A percentile compares a stretch with the other conserved stretches of the same genome.
Conservation (phyloP, 1,140 invertebrate genomes). For the Arctopsyche grandis region DNA sequence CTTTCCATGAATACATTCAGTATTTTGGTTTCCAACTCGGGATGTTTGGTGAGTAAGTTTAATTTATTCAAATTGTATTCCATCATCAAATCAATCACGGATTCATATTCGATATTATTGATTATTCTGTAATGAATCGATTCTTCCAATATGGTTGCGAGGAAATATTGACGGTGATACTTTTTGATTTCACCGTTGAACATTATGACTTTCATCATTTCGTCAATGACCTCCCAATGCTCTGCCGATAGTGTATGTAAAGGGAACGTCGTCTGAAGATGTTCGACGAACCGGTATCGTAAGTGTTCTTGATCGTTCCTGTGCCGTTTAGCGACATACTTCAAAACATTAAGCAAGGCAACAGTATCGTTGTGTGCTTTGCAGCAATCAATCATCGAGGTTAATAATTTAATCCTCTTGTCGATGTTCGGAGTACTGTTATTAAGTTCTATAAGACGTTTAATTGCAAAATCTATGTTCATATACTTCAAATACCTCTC, state of each 20-base stretch:
- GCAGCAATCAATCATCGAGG: constrained; percentile 49
- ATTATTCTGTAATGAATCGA: constrained; percentile 31
- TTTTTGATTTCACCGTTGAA: constrained; percentile 44
- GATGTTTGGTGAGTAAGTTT: constrained; percentile 29
- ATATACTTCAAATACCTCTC: constrained; percentile 44
- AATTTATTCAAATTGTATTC: constrained; percentile 38
- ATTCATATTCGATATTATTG: constrained; percentile 35
- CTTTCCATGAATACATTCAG: constrained; percentile 39
- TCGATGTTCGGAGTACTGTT: constrained; percentile 22
- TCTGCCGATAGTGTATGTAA: constrained; percentile 39
- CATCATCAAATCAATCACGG: constrained; percentile 40
- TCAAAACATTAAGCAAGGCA: constrained; percentile 39
- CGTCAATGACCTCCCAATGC: constrained; percentile 47
- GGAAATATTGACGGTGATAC: constrained; percentile 36
- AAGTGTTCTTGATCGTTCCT: constrained; percentile 47
- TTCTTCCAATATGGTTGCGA: constrained; percentile 28
- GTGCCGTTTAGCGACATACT: constrained; percentile 43
- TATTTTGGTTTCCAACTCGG: constrained; percentile 34
- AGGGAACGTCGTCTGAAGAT: constrained; percentile 30
- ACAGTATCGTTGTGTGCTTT: constrained; percentile 41
- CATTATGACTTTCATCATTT: constrained; percentile 49
- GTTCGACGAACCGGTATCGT: constrained; percentile 41
- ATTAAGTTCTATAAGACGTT: constrained; percentile 30
- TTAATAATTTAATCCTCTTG: constrained; percentile 12
- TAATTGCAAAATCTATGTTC: constrained; percentile 35